A percentile compares a stretch with the other conserved stretches of the same genome.
Conservation (phyloP, 2,113 vertebrate species). For the Oophaga pumilio region DNA sequence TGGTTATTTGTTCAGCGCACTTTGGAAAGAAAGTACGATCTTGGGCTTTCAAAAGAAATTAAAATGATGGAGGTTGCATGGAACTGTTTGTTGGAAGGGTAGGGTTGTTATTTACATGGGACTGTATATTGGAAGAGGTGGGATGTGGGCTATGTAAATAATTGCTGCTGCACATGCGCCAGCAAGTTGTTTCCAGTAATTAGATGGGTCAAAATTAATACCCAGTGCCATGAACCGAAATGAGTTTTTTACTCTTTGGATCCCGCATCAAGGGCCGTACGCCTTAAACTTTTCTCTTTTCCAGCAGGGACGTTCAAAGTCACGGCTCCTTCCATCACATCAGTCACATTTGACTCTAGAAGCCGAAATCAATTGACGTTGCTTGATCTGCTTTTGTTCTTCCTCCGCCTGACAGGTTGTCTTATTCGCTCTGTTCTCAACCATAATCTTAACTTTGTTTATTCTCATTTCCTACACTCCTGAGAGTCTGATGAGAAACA, state of each 20-base stretch:
- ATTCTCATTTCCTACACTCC: conserved; percentile 4
- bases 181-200: too few relatives aligned
- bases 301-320: neutral
- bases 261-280: neutral
- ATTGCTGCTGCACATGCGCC: too few relatives aligned
- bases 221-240: neutral
- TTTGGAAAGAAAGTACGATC: too few relatives aligned
- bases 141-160: too few relatives aligned
- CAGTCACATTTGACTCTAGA: neutral
- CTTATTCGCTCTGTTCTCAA: conserved; percentile 5
- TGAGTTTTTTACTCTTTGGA: neutral
- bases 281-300: neutral
- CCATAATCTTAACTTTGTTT: conserved; percentile 31
- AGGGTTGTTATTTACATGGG: too few relatives aligned
- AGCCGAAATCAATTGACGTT: neutral
- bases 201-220: too few relatives aligned
- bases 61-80: too few relatives aligned
- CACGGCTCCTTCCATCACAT: neutral
- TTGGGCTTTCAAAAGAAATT: too few relatives aligned
- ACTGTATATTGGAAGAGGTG: too few relatives aligned
- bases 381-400: neutral
- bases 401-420: conserved; percentile 13
- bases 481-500: conserved; percentile 8
- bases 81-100: too few relatives aligned
- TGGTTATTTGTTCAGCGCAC: too few relatives aligned